phyloP scores from a whole-genome alignment of 2,113 vertebrate genomes.

The Ellobius talpinus region DNA sequence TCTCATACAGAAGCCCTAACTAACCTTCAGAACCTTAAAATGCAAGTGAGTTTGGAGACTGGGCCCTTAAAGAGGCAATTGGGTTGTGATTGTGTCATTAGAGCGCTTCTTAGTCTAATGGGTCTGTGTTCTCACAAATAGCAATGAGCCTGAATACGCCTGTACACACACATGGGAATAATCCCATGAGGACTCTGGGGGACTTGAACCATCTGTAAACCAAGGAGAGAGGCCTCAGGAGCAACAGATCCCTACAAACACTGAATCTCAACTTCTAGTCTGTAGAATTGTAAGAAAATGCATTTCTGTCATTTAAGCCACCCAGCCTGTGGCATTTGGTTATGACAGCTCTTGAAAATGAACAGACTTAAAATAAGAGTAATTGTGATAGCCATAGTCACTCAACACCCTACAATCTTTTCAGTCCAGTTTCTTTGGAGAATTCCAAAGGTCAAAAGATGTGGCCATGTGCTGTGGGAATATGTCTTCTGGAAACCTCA shows the following conservation, averaged over 20 bases:
- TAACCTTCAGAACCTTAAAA: neutral
- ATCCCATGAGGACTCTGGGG: neutral
- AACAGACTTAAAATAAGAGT: neutral
- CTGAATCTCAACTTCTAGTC: neutral
- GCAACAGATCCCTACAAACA: too few relatives aligned
- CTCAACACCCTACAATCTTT: neutral
- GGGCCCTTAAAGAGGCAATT: neutral
- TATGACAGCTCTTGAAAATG: neutral
- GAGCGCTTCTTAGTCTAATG: neutral
- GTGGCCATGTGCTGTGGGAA: constrained; percentile 49
- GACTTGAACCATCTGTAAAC: neutral
- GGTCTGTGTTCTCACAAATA: neutral
- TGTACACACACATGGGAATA: neutral
- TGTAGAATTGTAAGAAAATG: neutral
- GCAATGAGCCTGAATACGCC: neutral
- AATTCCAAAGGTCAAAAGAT: constrained; percentile 49
- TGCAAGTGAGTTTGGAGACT: neutral
- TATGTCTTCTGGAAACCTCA: constrained; percentile 33
- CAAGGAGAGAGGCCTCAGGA: too few relatives aligned
- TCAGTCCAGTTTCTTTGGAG: constrained; percentile 38
- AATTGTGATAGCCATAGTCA: neutral
- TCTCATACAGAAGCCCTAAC: neutral
- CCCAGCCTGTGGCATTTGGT: neutral
- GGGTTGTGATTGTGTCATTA: neutral
- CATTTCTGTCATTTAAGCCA: neutral